These are phyloP conservation scores for Chrysolina americana DNA, from an alignment of 2,888 invertebrate species.

Conservation along the genomic window DNA sequence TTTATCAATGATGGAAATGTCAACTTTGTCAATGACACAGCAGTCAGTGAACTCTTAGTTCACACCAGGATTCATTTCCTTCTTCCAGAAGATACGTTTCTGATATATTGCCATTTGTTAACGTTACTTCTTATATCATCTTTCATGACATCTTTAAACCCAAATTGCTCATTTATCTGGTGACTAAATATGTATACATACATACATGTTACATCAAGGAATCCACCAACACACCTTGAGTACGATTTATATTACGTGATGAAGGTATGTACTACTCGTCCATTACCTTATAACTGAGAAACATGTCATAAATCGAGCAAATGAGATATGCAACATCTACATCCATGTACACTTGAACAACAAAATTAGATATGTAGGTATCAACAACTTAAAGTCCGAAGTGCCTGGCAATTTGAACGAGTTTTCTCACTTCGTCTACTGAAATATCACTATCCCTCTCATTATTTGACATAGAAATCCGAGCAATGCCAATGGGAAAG, in stretches of 20 bases:
- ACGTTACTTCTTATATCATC: background rate
- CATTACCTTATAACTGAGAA: constrained; percentile 25
- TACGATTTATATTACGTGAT: constrained; percentile 9
- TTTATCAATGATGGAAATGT: too few species aligned
- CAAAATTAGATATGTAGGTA: background rate
- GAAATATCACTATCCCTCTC: constrained; percentile 15
- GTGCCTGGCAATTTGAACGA: background rate
- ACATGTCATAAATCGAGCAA: constrained; percentile 24
- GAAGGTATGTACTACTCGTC: constrained; percentile 6
- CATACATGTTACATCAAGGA: background rate
- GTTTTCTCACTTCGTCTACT: background rate
- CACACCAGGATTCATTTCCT: too few species aligned
- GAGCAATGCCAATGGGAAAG: constrained; percentile 3
- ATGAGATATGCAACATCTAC: constrained; percentile 20
- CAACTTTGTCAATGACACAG: too few species aligned
- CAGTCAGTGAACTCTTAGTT: too few species aligned
- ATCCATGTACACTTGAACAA: constrained; percentile 16
- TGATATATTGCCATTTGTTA: background rate
- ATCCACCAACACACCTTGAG: background rate
- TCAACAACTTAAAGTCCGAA: background rate
- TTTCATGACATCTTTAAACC: background rate
- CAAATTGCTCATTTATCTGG: background rate
- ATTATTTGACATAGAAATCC: constrained; percentile 4
- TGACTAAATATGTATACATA: background rate
- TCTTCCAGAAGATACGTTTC: background rate